A percentile compares a stretch with the other conserved stretches of the same genome.
These are phyloP conservation scores for Poeciliopsis occidentalis DNA, from an alignment of 2,113 vertebrate species.

Conservation along the genomic window DNA sequence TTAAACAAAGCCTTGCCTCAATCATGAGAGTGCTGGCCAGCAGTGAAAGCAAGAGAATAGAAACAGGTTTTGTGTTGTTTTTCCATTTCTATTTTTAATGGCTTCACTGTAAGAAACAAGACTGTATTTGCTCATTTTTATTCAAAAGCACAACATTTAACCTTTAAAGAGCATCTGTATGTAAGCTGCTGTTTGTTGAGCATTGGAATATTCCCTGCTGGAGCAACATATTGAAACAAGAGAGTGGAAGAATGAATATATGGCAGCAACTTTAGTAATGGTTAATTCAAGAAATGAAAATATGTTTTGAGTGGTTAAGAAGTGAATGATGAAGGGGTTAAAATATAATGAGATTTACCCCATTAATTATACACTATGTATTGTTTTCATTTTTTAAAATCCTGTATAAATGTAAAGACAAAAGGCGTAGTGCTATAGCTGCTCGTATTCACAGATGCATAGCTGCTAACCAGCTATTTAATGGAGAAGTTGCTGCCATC, in stretches of 20 bases:
- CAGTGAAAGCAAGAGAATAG: slow-evolving; percentile 12
- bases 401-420: background rate
- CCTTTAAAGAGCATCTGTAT: background rate
- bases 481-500: slow-evolving; percentile 79
- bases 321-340: background rate
- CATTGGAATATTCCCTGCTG: background rate
- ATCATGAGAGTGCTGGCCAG: slow-evolving; percentile 64
- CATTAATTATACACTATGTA: background rate
- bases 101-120: background rate
- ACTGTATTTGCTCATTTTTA: background rate
- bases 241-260: background rate
- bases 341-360: background rate
- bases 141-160: background rate
- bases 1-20: slow-evolving; percentile 69
- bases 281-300: background rate
- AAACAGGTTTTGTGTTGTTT: slow-evolving; percentile 18
- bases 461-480: slow-evolving; percentile 75
- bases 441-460: slow-evolving; percentile 37
- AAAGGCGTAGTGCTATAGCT: background rate
- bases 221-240: background rate
- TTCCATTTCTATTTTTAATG: slow-evolving; percentile 26
- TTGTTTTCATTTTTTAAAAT: background rate
- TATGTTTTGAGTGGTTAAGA: background rate
- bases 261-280: no score
- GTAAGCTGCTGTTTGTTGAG: background rate